These are phyloP conservation scores for Lophochroa leadbeateri DNA, from an alignment of 2,113 vertebrate species.

Conservation along the genomic window DNA sequence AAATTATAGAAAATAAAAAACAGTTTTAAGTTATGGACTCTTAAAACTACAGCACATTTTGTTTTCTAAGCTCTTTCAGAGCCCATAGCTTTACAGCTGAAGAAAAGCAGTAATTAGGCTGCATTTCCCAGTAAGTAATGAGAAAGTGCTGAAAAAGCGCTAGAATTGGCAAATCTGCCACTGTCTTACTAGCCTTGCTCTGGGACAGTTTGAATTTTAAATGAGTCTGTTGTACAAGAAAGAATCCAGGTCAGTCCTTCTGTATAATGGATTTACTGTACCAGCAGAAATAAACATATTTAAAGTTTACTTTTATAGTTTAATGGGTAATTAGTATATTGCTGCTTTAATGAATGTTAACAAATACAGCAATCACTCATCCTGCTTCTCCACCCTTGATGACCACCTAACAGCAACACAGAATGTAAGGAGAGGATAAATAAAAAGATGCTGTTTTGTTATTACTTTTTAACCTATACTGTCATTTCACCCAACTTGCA, in stretches of 20 bases:
- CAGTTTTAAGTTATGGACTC: neutral
- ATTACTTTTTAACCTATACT: neutral
- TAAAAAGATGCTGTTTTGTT: neutral
- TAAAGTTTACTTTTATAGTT: neutral
- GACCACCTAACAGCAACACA: neutral
- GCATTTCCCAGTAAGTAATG: neutral
- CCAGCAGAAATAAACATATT: neutral
- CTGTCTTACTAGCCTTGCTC: neutral
- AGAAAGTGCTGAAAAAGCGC: conserved; percentile 33
- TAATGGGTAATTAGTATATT: neutral
- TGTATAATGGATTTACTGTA: conserved; percentile 7
- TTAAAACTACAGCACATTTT: neutral
- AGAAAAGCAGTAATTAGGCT: neutral
- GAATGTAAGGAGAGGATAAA: neutral
- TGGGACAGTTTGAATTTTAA: conserved; percentile 18
- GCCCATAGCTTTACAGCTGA: neutral
- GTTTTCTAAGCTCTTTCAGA: neutral
- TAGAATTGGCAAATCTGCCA: neutral
- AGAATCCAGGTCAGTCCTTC: conserved; percentile 37
- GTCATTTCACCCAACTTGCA: neutral
- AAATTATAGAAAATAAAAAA: neutral
- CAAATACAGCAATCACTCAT: neutral
- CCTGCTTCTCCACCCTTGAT: neutral
- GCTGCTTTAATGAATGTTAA: neutral
- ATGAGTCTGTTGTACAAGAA: neutral